Conservation (phyloP, 1,140 invertebrate species). For the Heterodera schachtii region DNA sequence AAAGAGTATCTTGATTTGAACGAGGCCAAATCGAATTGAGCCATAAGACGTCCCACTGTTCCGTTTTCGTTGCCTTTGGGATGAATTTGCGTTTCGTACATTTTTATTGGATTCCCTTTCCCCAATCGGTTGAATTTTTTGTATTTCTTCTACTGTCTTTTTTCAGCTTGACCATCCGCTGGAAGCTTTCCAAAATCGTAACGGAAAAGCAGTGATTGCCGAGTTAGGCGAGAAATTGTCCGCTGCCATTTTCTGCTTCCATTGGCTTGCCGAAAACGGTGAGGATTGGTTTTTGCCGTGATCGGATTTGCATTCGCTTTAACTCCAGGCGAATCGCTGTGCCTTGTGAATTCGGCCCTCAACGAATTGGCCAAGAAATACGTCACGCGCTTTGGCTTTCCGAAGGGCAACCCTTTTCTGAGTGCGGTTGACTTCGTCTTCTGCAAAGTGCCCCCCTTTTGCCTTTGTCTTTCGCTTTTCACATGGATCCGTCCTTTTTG, state of each 20-base stretch:
- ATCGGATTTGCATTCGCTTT: not conserved
- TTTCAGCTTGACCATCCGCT: conserved; percentile 29
- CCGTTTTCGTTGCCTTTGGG: too few relatives aligned
- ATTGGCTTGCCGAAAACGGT: conserved; percentile 29
- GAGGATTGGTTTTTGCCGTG: not conserved
- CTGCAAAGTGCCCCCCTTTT: conserved; percentile 11
- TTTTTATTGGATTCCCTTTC: not conserved
- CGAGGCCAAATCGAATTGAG: not conserved
- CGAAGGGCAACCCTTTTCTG: conserved; percentile 26
- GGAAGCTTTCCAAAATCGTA: conserved; percentile 22
- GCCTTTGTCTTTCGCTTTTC: not conserved
- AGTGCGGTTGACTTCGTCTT: conserved; percentile 24
- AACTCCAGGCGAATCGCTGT: conserved; percentile 13
- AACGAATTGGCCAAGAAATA: conserved; percentile 23
- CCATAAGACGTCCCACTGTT: too few relatives aligned
- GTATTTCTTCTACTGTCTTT: not conserved
- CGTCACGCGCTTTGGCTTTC: conserved; percentile 25
- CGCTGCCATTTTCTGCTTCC: conserved; percentile 15
- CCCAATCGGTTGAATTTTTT: not conserved
- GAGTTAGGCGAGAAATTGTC: conserved; percentile 31
- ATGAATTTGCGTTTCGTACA: too few relatives aligned
- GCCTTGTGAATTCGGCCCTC: conserved; percentile 23
- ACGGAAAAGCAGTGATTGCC: conserved; percentile 25
- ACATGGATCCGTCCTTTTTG: too few relatives aligned
- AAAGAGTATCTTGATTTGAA: not conserved